Evolutionary conservation across 2,888 invertebrate species (phyloP).

Genomic region (Eristalis tenax): DNA sequence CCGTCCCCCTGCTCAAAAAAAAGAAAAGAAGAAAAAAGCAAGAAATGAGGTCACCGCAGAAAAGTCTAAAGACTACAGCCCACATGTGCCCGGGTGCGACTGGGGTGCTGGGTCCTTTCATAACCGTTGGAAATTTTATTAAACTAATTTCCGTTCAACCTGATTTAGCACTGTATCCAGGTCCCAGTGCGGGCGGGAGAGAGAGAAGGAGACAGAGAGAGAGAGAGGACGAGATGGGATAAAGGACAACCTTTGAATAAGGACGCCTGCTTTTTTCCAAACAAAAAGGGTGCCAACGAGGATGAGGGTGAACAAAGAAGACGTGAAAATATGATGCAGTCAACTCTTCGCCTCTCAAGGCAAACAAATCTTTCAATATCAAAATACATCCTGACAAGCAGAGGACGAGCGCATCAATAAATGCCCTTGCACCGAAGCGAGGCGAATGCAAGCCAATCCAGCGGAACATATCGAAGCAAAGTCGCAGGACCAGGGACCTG

Average conservation of each 20-base stretch:
- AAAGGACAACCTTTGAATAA: not conserved
- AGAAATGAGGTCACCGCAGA: constrained; percentile 37
- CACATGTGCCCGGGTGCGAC: not conserved
- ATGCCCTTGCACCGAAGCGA: not conserved
- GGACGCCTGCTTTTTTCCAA: not conserved
- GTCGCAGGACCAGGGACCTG: not conserved
- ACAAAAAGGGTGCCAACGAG: not conserved
- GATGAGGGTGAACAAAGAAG: not conserved
- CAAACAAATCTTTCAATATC: constrained; percentile 47
- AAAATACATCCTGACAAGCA: constrained; percentile 9
- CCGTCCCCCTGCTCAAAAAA: not conserved
- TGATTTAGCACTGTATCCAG: constrained; percentile 13
- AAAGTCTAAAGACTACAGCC: constrained; percentile 31
- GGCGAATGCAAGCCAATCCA: not conserved
- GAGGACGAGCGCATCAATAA: not conserved
- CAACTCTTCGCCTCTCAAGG: not conserved
- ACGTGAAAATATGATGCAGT: constrained; percentile 8
- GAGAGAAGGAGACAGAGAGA: no score
- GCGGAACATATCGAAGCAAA: not conserved
- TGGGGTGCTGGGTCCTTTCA: constrained; percentile 31
- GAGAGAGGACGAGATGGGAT: not conserved
- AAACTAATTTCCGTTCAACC: constrained; percentile 61
- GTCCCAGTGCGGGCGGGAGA: not conserved
- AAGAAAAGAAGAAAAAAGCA: not conserved
- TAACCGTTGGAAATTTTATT: constrained; percentile 39